Conservation (phyloP, 1,140 invertebrate species). For the Planococcus citri region DNA sequence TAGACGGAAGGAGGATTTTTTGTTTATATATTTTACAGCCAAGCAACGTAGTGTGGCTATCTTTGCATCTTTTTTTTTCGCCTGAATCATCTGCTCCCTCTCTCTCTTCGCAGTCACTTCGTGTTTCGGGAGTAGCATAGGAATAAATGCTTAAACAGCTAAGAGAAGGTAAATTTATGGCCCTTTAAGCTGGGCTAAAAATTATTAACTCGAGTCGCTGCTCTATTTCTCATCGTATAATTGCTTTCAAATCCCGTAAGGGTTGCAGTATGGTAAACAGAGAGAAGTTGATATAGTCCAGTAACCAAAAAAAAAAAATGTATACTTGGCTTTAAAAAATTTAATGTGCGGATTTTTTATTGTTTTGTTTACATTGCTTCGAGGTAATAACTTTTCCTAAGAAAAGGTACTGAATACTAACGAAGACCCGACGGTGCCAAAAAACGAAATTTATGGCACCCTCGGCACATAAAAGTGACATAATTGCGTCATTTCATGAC, state of each 20-base stretch:
- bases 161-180: slow-evolving; percentile 3
- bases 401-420: slow-evolving; percentile 3
- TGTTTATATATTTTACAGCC: slow-evolving; percentile 8
- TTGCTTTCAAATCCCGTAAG: background rate
- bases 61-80: background rate
- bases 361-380: background rate
- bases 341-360: background rate
- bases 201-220: background rate
- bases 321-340: background rate
- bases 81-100: too few species aligned
- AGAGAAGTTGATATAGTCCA: slow-evolving; percentile 1
- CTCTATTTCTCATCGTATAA: background rate
- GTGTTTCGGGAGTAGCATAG: background rate
- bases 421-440: too few species aligned
- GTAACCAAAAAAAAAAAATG: background rate
- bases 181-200: background rate
- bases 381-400: background rate
- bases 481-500: too few species aligned
- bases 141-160: slow-evolving; percentile 7
- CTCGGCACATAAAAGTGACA: too few species aligned
- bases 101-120: too few species aligned
- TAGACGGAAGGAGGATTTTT: background rate
- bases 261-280: slow-evolving; percentile 3
- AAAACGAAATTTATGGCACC: too few species aligned
- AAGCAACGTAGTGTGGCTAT: background rate